Conservation (phyloP, 2,888 invertebrate species). For the Saturnia japonica region DNA sequence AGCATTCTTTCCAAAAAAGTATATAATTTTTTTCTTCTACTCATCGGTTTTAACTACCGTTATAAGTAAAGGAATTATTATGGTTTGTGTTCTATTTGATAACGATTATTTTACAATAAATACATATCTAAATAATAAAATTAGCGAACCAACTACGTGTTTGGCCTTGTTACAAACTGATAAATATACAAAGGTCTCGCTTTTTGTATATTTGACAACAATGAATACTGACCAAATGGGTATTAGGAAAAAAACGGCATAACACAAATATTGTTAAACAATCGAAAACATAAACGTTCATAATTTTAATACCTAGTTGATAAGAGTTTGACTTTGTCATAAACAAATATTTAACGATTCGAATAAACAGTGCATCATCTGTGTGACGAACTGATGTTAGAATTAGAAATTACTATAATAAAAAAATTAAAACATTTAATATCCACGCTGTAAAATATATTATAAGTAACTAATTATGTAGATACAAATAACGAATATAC, state of each 20-base stretch:
- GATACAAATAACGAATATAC: neutral
- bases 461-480: too few species aligned
- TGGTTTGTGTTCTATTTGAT: neutral
- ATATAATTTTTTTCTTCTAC: too few species aligned
- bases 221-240: neutral
- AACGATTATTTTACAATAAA: neutral
- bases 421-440: neutral
- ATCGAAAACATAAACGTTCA: neutral
- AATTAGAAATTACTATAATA: neutral
- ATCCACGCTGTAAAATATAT: too few species aligned
- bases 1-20: too few species aligned
- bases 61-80: too few species aligned
- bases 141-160: neutral
- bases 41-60: too few species aligned
- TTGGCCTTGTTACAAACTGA: neutral
- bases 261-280: neutral
- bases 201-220: conserved; percentile 11
- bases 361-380: neutral
- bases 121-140: conserved; percentile 4
- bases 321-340: neutral
- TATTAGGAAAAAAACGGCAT: neutral
- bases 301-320: neutral
- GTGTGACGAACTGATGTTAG: neutral
- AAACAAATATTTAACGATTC: neutral
- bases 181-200: neutral